Base-by-base conservation (phyloP, 2,888 invertebrate genomes). In the Coleophora flavipennella region DNA sequence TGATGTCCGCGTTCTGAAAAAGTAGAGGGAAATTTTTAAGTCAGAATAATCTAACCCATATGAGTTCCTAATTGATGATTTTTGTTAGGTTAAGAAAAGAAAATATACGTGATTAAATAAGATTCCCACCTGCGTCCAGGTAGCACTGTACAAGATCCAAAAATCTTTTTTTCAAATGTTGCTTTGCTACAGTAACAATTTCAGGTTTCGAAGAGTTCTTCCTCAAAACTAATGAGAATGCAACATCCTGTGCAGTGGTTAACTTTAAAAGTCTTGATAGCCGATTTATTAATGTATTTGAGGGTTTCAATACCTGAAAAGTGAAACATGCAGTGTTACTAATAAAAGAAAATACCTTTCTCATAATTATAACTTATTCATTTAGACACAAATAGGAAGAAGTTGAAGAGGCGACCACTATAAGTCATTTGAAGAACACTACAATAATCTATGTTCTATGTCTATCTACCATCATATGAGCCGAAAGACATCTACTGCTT, bases 161-260 rank as follows among this genome's bases (percentile, higher is more conserved):
- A 49, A 97, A 87, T 68, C 92, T 91, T 69, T 90, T 90, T 67
- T 91, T 91, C 43, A 96, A 86, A 74, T 94, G 94, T 59, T 91
- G 90, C 54, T 90, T 86, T 25, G 96, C 93, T 61, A 91, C 86
- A 52, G 85, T 86, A 46, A 90, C 87, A 42, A 93, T 88, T 59
- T 96, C 96, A 35, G 88, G 66, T 71, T 91, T 92, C 33, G 90
- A 88, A 12, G 96, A 95, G 65, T 94, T 90, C 49, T 93, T 71
- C 53, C 92, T 89, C 50, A 97, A 84, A 45, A 94, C 92, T 61
- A 97, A 86, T 42, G 94, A 94, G 77, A 97, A 91, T 37, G 94
- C 92, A 62, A 96, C 93, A 87, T 97, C 97, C 81, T 96, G 95
- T 35, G 96, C 92, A 57, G 93, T 90, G 45, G 92, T 92, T 62